Conservation (phyloP, 1,140 invertebrate genomes). For the Helicoverpa armigera region DNA sequence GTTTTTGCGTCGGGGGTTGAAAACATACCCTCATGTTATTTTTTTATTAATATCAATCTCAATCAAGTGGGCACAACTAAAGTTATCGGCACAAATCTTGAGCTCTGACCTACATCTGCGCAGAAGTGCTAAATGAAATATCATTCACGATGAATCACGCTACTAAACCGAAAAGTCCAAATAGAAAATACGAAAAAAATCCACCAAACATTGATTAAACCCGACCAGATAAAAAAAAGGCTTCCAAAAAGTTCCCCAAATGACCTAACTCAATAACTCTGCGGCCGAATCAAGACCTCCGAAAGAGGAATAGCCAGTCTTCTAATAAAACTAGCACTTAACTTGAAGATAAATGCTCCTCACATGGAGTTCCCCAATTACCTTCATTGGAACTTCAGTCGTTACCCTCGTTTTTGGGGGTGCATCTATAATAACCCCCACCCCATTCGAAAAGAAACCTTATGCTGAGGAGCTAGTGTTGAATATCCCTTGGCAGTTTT, state of each 20-base stretch:
- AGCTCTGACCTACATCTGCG: too few relatives aligned
- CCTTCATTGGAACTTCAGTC: constrained; percentile 39
- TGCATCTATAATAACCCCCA: constrained; percentile 41
- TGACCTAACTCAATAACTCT: neutral
- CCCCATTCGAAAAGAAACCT: neutral
- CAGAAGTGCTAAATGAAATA: too few relatives aligned
- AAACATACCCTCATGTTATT: too few relatives aligned
- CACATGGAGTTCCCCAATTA: constrained; percentile 48
- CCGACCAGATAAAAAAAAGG: too few relatives aligned
- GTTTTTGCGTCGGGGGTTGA: too few relatives aligned
- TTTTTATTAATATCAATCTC: too few relatives aligned
- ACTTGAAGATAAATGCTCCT: constrained; percentile 28
- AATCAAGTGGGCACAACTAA: too few relatives aligned
- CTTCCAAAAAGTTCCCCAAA: neutral
- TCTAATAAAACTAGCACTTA: constrained; percentile 42
- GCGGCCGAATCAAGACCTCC: neutral
- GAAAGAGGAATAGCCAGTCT: neutral
- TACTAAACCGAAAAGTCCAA: too few relatives aligned
- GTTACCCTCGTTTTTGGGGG: constrained; percentile 54
- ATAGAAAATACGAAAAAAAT: too few relatives aligned
- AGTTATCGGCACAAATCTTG: too few relatives aligned
- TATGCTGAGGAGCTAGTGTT: neutral
- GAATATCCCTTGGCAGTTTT: neutral
- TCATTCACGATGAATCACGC: too few relatives aligned
- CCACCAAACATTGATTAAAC: too few relatives aligned